Percentiles rank a stretch among this genome's conserved stretches.
These are phyloP conservation scores for Drosophila longiperda DNA, from an alignment of 2,888 invertebrate species.

Conservation along the genomic window DNA sequence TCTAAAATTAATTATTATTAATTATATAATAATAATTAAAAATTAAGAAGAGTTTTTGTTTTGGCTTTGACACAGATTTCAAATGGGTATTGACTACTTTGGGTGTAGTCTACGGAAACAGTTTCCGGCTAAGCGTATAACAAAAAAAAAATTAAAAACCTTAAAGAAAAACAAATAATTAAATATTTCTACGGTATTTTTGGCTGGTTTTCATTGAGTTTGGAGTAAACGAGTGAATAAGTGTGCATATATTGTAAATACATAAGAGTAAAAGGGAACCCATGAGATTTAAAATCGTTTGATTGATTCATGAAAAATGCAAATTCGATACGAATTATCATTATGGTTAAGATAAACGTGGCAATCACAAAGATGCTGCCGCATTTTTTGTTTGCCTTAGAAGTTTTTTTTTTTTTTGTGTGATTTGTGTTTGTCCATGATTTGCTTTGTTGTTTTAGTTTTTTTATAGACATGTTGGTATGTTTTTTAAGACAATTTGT, in stretches of 20 bases:
- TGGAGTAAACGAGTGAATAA: constrained; percentile 35
- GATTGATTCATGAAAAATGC: constrained; percentile 78
- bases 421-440: constrained; percentile 26
- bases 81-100: constrained; percentile 1
- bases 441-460: constrained; percentile 29
- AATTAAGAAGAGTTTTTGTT: background rate
- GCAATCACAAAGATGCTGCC: constrained; percentile 53
- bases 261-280: constrained; percentile 37
- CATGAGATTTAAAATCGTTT: constrained; percentile 49
- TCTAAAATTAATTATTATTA: no score
- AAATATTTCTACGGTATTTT: constrained; percentile 10
- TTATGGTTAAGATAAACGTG: constrained; percentile 15
- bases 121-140: constrained; percentile 29
- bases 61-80: constrained; percentile 25
- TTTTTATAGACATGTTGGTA: constrained; percentile 38
- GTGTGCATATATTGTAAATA: constrained; percentile 24
- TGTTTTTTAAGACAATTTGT: constrained; percentile 70
- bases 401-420: constrained; percentile 57
- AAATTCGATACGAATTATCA: constrained; percentile 49
- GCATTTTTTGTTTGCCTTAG: constrained; percentile 63
- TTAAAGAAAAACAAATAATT: constrained; percentile 1
- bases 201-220: constrained; percentile 44
- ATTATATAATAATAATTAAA: background rate
- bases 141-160: background rate
- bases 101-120: background rate